Base-by-base conservation (phyloP, 2,113 vertebrate species). In the Brevimyrus niger region DNA sequence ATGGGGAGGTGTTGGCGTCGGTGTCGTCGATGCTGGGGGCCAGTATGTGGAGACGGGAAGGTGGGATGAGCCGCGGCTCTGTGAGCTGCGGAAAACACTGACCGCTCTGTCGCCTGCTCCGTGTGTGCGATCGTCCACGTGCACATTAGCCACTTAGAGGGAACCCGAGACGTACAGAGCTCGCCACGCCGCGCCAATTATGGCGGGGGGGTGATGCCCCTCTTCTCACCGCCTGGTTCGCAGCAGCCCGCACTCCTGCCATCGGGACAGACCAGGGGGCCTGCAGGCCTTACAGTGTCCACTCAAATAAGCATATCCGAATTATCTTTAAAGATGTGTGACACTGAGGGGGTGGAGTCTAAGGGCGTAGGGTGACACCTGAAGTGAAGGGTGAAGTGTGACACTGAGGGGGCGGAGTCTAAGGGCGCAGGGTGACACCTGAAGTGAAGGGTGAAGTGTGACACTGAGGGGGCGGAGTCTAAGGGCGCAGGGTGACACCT, bases 121-220 rank as follows among this genome's bases (percentile, higher is more conserved):
- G 31, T 27, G n/a, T 88, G 69, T 80, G 38, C 53, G 0, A 51
- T 31, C 44, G 13, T 73, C n/a, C 48, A 13, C 27, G 23, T 94
- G 94, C 90, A 94, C 94, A 96, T 95, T 95, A 95, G 94, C 92
- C 95, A 96, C 95, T 95, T 96, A 94, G 94, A 95, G 90, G 95
- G 94, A 96, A 96, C 93, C 61, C 90, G 53, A 96, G 92, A 94
- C 94, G 93, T 92, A 90, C 95, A 94, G 93, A 95, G 95, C 93
- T 93, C 92, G 91, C 89, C 90, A 92, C 90, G 94, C 94, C 90
- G 92, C 4, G 93, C 92, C 94, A 94, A 95, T 95, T 93, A 95
- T 91, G 92, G 91, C 90, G 93, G 90, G 92, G 92, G 93, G 93
- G 92, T 93, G 94, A 94, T 93, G 92, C 92, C 61, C 82, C 91